Evolutionary conservation across 2,888 invertebrate genomes (phyloP).

Genomic region (Suillia variegata): DNA sequence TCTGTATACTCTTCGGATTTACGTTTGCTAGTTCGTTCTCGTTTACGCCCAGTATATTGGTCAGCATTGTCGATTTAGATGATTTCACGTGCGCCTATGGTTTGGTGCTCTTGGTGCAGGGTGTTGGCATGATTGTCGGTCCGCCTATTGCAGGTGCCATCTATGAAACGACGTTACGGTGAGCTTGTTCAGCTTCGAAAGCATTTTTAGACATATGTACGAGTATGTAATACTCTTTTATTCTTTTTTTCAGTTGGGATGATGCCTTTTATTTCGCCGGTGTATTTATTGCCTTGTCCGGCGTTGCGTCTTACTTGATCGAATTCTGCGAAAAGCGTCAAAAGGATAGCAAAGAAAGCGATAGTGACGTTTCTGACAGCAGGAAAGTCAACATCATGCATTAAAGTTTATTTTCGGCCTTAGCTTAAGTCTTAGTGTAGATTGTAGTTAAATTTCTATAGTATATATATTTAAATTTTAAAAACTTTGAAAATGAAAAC

Average conservation of each 20-base stretch:
- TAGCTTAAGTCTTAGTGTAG: not conserved
- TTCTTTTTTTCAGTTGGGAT: slow-evolving; percentile 66
- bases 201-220: not conserved
- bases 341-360: slow-evolving; percentile 48
- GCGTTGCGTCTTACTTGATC: slow-evolving; percentile 62
- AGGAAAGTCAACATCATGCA: slow-evolving; percentile 51
- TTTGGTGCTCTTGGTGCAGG: slow-evolving; percentile 84
- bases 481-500: too few relatives aligned
- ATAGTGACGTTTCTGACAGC: slow-evolving; percentile 56
- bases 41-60: slow-evolving; percentile 87
- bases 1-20: slow-evolving; percentile 78
- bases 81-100: slow-evolving; percentile 94
- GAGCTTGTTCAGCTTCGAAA: slow-evolving; percentile 19
- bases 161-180: slow-evolving; percentile 56
- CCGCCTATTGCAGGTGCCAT: slow-evolving; percentile 85
- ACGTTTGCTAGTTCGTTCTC: slow-evolving; percentile 92
- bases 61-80: slow-evolving; percentile 86
- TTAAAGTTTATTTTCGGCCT: too few relatives aligned
- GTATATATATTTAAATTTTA: too few relatives aligned
- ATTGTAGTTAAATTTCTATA: too few relatives aligned
- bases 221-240: slow-evolving; percentile 14
- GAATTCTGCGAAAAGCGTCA: slow-evolving; percentile 56
- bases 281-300: slow-evolving; percentile 80
- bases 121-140: slow-evolving; percentile 89
- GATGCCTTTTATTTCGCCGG: slow-evolving; percentile 82